These are phyloP conservation scores for Vireo griseus DNA, from an alignment of 2,797 vertebrate genomes.

Conservation along the genomic window DNA sequence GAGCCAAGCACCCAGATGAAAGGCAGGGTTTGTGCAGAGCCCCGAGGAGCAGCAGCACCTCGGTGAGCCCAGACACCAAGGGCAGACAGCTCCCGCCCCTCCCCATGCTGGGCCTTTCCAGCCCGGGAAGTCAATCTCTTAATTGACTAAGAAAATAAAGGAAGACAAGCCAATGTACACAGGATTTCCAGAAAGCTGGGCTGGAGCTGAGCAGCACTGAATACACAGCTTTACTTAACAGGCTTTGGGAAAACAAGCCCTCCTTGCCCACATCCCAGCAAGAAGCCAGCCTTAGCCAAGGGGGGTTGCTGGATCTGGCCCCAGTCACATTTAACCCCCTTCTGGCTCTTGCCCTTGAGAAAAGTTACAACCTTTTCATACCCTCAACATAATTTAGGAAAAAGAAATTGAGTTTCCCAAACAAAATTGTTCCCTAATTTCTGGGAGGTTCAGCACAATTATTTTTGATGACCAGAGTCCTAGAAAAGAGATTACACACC, in stretches of 20 bases:
- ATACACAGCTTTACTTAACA: not conserved
- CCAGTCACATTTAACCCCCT: not conserved
- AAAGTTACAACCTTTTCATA: not conserved
- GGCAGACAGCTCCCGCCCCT: not conserved
- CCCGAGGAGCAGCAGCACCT: not conserved
- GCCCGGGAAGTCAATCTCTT: not conserved
- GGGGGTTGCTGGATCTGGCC: not conserved
- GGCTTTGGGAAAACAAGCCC: not conserved
- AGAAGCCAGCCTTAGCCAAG: not conserved
- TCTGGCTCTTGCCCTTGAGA: not conserved
- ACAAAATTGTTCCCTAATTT: not conserved
- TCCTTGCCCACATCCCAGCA: not conserved
- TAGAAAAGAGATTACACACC: not conserved
- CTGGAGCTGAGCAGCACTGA: not conserved
- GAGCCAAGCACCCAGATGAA: not conserved
- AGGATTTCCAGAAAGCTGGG: conserved; percentile 27
- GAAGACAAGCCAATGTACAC: not conserved
- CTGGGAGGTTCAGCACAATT: not conserved
- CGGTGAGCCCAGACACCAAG: rapidly evolving
- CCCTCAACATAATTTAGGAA: not conserved
- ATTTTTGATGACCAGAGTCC: not conserved
- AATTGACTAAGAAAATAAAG: not conserved
- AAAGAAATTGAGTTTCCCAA: not conserved
- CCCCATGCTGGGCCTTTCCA: rapidly evolving
- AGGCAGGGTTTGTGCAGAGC: not conserved